Conservation (phyloP, 2,113 vertebrate genomes). For the Pardalotus punctatus region DNA sequence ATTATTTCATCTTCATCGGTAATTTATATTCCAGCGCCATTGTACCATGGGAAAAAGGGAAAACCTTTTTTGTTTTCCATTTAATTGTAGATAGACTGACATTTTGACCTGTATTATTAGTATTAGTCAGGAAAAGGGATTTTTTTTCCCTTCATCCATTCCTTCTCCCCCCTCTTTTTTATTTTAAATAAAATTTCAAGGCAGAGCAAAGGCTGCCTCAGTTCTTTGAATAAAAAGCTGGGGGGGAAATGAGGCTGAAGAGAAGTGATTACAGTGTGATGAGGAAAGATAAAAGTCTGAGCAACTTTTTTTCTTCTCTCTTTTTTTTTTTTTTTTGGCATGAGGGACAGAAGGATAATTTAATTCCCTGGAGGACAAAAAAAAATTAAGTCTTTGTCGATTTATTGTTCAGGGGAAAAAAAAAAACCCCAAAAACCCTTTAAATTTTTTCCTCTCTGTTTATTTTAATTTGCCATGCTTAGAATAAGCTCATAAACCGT, state of each 20-base stretch:
- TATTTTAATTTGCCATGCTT: slow-evolving; percentile 61
- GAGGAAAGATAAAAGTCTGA: slow-evolving; percentile 69
- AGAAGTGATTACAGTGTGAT: slow-evolving; percentile 72
- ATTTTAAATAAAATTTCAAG: slow-evolving; percentile 73
- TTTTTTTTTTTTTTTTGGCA: not conserved
- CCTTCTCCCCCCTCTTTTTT: not conserved
- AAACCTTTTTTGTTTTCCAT: slow-evolving; percentile 74
- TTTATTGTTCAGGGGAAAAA: slow-evolving; percentile 13
- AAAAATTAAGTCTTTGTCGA: slow-evolving; percentile 40
- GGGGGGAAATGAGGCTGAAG: slow-evolving; percentile 43
- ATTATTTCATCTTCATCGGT: slow-evolving; percentile 78
- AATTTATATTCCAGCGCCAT: slow-evolving; percentile 79
- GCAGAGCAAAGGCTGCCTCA: slow-evolving; percentile 66
- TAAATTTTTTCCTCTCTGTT: slow-evolving; percentile 57
- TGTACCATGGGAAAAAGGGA: slow-evolving; percentile 73
- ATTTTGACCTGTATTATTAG: slow-evolving; percentile 81
- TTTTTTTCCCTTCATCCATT: slow-evolving; percentile 52
- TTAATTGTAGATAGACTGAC: slow-evolving; percentile 77
- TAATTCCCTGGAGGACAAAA: slow-evolving; percentile 35
- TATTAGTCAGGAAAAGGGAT: slow-evolving; percentile 75
- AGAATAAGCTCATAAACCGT: slow-evolving; percentile 64
- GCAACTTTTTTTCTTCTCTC: slow-evolving; percentile 35
- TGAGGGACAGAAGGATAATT: slow-evolving; percentile 39
- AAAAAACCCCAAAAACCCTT: not conserved
- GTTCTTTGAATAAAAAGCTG: slow-evolving; percentile 66